Conservation (phyloP, 2,113 vertebrate species). For the Gallinago paraguaiae region DNA sequence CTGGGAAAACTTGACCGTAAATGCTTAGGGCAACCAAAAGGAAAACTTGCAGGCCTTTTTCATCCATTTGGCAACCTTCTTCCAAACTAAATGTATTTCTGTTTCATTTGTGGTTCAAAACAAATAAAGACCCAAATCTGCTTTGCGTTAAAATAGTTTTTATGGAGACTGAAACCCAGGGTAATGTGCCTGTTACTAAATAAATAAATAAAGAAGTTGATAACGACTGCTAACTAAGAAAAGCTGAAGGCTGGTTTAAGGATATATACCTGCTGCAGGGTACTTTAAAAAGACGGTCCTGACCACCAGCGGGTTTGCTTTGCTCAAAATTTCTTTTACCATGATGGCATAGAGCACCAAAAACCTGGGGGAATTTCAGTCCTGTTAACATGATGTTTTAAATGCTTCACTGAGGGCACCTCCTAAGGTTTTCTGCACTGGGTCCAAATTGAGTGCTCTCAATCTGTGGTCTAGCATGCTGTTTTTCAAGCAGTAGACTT, state of each 20-base stretch:
- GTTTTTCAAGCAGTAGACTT: background rate
- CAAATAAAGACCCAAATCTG: constrained; percentile 37
- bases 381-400: background rate
- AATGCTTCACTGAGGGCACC: background rate
- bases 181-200: background rate
- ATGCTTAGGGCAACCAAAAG: constrained; percentile 41
- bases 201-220: background rate
- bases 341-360: background rate
- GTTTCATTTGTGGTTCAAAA: constrained; percentile 14
- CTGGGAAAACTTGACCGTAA: constrained; percentile 44
- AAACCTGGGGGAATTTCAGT: background rate
- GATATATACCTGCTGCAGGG: background rate
- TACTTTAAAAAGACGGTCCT: background rate
- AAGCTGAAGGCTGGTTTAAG: background rate
- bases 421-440: background rate
- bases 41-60: constrained; percentile 51
- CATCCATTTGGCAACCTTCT: constrained; percentile 38
- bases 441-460: background rate
- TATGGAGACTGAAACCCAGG: background rate
- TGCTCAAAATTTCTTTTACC: background rate
- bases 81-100: constrained; percentile 10
- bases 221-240: background rate
- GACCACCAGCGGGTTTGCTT: background rate
- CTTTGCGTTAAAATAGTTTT: constrained; percentile 50
- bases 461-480: constrained; percentile 7